These are phyloP conservation scores for Meloidogyne chitwoodi DNA, from an alignment of 1,140 invertebrate genomes.

Conservation along the genomic window DNA sequence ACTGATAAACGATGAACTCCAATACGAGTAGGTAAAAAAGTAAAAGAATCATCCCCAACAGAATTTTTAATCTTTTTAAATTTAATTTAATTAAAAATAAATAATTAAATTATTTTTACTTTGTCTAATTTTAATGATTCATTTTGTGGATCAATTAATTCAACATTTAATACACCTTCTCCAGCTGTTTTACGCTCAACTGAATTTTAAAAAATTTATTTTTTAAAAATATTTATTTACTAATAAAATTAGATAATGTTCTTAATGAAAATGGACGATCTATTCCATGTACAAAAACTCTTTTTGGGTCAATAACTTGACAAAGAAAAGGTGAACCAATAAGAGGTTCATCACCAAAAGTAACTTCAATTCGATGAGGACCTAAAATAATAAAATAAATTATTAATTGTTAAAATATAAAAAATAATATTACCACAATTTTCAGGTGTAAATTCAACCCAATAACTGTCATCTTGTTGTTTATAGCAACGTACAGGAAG, in stretches of 20 bases:
- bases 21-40: slow-evolving; percentile 78
- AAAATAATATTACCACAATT: slow-evolving; percentile 9
- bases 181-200: slow-evolving; percentile 48
- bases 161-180: slow-evolving; percentile 80
- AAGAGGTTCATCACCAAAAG: slow-evolving; percentile 82
- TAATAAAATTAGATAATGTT: slow-evolving; percentile 61
- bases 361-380: slow-evolving; percentile 76
- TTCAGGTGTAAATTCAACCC: slow-evolving; percentile 84
- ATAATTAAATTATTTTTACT: background rate
- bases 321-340: slow-evolving; percentile 91
- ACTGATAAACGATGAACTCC: slow-evolving; percentile 84
- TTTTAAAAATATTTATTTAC: slow-evolving; percentile 45
- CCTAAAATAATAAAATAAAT: slow-evolving; percentile 62
- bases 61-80: slow-evolving; percentile 66
- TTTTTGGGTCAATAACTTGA: slow-evolving; percentile 84
- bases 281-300: slow-evolving; percentile 65
- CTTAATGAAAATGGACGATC: slow-evolving; percentile 59
- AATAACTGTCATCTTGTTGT: slow-evolving; percentile 83
- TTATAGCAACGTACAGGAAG: slow-evolving; percentile 89
- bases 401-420: background rate
- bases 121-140: slow-evolving; percentile 75
- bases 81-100: background rate
- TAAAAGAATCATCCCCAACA: slow-evolving; percentile 70
- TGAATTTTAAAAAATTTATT: slow-evolving; percentile 19
- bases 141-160: slow-evolving; percentile 80